A percentile compares a stretch with the other conserved stretches of the same genome.
phyloP scores from a whole-genome alignment of 2,888 invertebrate genomes.

The Rotaria macrura region DNA sequence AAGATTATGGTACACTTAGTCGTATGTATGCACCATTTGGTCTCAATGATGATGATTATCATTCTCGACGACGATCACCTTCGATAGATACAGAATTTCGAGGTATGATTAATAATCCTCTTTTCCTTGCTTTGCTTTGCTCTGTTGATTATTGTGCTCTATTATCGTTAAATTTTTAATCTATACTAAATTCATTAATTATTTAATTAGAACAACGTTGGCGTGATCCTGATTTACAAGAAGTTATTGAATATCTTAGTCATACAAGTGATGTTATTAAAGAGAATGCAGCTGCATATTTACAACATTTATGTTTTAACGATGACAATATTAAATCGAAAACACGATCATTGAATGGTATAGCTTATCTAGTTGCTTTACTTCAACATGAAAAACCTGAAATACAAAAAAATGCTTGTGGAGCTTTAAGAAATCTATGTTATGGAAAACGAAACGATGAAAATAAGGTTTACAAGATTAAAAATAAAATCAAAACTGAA shows the following conservation, averaged over 20 bases:
- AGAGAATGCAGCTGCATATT: slow-evolving; percentile 93
- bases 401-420: slow-evolving; percentile 91
- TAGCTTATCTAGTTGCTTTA: slow-evolving; percentile 81
- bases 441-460: slow-evolving; percentile 85
- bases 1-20: slow-evolving; percentile 23
- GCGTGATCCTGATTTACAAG: slow-evolving; percentile 92
- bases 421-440: slow-evolving; percentile 86
- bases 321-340: slow-evolving; percentile 95
- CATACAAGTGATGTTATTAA: slow-evolving; percentile 88
- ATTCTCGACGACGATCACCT: neutral
- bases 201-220: slow-evolving; percentile 22
- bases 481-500: neutral
- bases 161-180: neutral
- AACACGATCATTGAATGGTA: slow-evolving; percentile 76
- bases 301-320: slow-evolving; percentile 95
- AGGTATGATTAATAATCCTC: neutral
- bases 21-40: slow-evolving; percentile 10
- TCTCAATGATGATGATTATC: neutral
- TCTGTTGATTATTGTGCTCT: neutral
- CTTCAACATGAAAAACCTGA: slow-evolving; percentile 82
- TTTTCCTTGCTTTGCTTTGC: neutral
- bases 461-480: neutral
- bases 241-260: slow-evolving; percentile 92
- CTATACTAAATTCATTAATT: neutral
- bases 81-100: slow-evolving; percentile 21